Evolutionary conservation across 2,113 vertebrate species (phyloP).

Genomic region (Ploceus nigricollis): DNA sequence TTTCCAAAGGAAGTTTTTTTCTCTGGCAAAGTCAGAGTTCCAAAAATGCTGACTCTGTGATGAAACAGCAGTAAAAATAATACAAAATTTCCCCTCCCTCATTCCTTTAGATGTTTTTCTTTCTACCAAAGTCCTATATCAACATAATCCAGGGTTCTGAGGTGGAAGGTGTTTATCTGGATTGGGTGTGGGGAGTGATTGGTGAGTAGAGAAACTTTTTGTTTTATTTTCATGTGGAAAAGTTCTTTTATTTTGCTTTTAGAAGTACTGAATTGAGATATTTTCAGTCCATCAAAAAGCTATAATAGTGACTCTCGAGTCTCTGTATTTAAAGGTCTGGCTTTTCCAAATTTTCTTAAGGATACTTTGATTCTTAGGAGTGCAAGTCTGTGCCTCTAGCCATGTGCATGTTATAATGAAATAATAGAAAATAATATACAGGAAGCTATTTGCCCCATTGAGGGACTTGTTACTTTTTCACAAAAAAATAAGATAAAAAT

Average conservation of each 20-base stretch:
- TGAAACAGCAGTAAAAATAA: constrained; percentile 44
- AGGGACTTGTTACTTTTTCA: background rate
- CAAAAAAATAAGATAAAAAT: background rate
- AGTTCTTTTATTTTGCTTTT: background rate
- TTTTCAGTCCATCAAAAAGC: background rate
- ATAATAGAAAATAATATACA: background rate
- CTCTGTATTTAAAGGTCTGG: background rate
- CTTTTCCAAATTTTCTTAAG: background rate
- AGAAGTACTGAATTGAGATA: background rate
- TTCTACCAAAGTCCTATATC: background rate
- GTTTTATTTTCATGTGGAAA: background rate
- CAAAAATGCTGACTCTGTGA: constrained; percentile 23
- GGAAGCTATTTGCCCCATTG: background rate
- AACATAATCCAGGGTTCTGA: background rate
- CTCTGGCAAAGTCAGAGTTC: background rate
- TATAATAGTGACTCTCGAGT: background rate
- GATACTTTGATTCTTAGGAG: background rate
- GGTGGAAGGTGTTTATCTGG: constrained; percentile 46
- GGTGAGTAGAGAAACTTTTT: background rate
- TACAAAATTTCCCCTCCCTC: background rate
- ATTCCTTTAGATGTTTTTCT: constrained; percentile 18
- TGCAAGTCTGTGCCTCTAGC: background rate
- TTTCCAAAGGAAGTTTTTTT: constrained; percentile 19
- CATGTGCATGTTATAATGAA: background rate
- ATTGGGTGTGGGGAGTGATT: constrained; percentile 1